phyloP scores from a whole-genome alignment of 2,888 invertebrate species.

The Stegophylla sp. region DNA sequence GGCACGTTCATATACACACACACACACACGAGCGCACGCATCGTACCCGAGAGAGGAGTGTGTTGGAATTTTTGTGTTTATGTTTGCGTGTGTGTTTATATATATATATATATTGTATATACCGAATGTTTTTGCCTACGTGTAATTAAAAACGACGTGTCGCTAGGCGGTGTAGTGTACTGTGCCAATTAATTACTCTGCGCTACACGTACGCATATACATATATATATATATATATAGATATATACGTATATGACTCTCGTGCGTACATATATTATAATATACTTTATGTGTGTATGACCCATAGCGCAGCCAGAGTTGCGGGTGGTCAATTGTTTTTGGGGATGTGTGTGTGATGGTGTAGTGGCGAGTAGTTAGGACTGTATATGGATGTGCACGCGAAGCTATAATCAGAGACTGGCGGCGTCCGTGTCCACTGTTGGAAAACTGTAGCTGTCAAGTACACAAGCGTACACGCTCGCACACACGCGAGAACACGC shows the following conservation, averaged over 20 bases:
- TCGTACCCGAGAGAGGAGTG: too few species aligned
- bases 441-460: slow-evolving; percentile 44
- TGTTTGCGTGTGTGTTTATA: neutral
- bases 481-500: neutral
- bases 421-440: slow-evolving; percentile 23
- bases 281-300: neutral
- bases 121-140: slow-evolving; percentile 45
- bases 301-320: neutral
- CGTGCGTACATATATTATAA: neutral
- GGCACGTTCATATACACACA: neutral
- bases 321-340: neutral
- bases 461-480: neutral
- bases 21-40: neutral
- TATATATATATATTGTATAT: neutral
- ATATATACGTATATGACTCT: neutral
- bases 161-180: slow-evolving; percentile 24
- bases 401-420: neutral
- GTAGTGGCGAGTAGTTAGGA: neutral
- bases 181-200: slow-evolving; percentile 42
- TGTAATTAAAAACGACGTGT: slow-evolving; percentile 53
- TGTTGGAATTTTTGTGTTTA: too few species aligned
- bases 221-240: neutral
- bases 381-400: slow-evolving; percentile 12
- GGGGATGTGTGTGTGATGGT: neutral
- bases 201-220: neutral